These are phyloP conservation scores for Slavum lentiscoides DNA, from an alignment of 2,888 invertebrate genomes.

Conservation along the genomic window DNA sequence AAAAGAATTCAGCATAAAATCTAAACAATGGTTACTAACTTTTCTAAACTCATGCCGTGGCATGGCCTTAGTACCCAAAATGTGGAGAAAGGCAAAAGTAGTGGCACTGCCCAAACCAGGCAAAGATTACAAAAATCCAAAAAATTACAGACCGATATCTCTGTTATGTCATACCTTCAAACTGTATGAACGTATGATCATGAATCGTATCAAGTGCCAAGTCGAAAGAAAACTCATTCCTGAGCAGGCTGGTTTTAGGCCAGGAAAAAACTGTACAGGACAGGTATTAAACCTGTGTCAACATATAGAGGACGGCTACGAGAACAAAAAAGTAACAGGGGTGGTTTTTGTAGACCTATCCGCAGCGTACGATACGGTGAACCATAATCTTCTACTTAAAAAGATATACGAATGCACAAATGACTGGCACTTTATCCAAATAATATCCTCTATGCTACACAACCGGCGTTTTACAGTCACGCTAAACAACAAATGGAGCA, in stretches of 20 bases:
- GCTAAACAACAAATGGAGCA: conserved; percentile 1
- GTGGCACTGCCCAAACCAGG: background rate
- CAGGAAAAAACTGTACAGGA: conserved; percentile 46
- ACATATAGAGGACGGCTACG: no score
- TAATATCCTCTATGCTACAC: conserved; percentile 16
- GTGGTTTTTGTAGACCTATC: no score
- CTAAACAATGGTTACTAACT: conserved; percentile 19
- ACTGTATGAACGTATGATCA: no score
- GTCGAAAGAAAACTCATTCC: no score
- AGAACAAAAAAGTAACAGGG: no score
- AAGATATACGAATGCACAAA: no score
- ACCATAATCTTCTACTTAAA: no score
- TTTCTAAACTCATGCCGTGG: conserved; percentile 9
- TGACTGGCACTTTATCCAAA: conserved; percentile 24
- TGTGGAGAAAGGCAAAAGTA: conserved; percentile 4
- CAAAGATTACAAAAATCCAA: no score
- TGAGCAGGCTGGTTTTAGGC: conserved; percentile 6
- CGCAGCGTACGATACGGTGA: no score
- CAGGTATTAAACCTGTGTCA: conserved; percentile 54
- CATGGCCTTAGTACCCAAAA: background rate
- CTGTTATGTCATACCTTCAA: background rate
- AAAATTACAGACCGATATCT: no score
- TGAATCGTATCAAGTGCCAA: no score
- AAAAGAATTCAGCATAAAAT: no score
- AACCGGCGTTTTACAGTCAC: conserved; percentile 14